phyloP scores from a whole-genome alignment of 1,140 invertebrate genomes.

The Eriocheir sinensis region DNA sequence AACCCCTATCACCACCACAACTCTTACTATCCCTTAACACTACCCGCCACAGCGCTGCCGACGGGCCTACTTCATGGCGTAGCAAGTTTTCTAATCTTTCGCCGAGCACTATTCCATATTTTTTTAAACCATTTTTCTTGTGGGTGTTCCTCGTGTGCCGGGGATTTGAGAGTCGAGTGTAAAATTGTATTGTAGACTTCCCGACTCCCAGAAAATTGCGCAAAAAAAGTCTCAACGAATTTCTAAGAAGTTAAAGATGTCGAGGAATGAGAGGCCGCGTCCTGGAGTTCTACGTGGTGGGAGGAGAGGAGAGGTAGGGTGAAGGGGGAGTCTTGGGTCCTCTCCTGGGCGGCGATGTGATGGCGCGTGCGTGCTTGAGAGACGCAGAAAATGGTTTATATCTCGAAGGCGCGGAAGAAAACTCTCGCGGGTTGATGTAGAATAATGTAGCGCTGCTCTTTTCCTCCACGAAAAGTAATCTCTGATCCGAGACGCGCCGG shows the following conservation, averaged over 20 bases:
- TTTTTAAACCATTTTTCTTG: background rate
- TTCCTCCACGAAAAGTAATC: too few relatives aligned
- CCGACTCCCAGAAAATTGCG: background rate
- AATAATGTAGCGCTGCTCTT: too few relatives aligned
- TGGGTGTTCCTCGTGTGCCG: background rate
- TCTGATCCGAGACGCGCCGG: too few relatives aligned
- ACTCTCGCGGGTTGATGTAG: too few relatives aligned
- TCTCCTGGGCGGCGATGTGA: background rate
- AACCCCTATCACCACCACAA: too few relatives aligned
- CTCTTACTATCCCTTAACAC: too few relatives aligned
- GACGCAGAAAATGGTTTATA: background rate
- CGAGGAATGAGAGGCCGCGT: background rate
- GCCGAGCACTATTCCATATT: too few relatives aligned
- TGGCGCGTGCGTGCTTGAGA: too few relatives aligned
- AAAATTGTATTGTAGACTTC: constrained; percentile 14
- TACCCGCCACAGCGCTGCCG: too few relatives aligned
- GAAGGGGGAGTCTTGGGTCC: too few relatives aligned
- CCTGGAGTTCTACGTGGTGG: background rate
- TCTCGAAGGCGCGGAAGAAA: background rate
- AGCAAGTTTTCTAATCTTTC: too few relatives aligned
- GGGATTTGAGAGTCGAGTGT: background rate
- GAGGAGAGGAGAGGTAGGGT: background rate
- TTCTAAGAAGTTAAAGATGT: background rate
- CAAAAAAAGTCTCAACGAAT: background rate
- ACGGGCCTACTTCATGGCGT: too few relatives aligned